Evolutionary conservation across 2,888 invertebrate species (phyloP), one percentile per base, ranked within the genome.

Genomic region (Pseudolycoriella hygida): DNA sequence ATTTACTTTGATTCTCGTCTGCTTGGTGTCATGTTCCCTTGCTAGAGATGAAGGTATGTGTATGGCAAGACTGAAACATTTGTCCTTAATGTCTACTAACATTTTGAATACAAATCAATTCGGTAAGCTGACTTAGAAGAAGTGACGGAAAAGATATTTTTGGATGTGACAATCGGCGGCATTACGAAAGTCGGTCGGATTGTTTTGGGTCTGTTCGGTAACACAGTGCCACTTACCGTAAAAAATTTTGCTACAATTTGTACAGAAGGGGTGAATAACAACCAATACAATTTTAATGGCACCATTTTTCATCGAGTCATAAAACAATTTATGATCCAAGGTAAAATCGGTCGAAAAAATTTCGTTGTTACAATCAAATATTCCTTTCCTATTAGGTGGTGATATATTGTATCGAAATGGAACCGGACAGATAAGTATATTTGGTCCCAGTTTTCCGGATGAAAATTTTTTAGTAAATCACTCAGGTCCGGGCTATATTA

Each of bases 391-490:
- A 25, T 6, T 25, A 25, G 25, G 90, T 51, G 93, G 94, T 49
- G 94, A 94, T 59, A 94, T 93, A 62, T 93, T 93, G 8, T 82
- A 80, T 59, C 92, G 92, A 47, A 90, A 92, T 67, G 92, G 90
- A 50, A 92, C 90, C 58, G 90, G 90, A 6, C 65, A 89, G 88
- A 82, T 25, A 6, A 25, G 25, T 25, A 94, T 96, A 56, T 94
- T 88, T 59, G 94, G 94, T 43, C 87, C 87, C 37, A 77, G 82
- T 48, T 96, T 96, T 62, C 80, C 76, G 47, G 96, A 97, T 68
- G 96, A 97, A 64, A 96, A 96, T 72, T 97, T 97, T 72, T 93
- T 94, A 68, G 75, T 97, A 56, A 86, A 85, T 66, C 97, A 97
- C 60, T 92, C 89, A 60, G 96, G 94, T 41, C 81, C 90, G 57